Base-by-base conservation (phyloP, 35 echinoderm and acorn worm genomes). In the Apostichopus japonicus region DNA sequence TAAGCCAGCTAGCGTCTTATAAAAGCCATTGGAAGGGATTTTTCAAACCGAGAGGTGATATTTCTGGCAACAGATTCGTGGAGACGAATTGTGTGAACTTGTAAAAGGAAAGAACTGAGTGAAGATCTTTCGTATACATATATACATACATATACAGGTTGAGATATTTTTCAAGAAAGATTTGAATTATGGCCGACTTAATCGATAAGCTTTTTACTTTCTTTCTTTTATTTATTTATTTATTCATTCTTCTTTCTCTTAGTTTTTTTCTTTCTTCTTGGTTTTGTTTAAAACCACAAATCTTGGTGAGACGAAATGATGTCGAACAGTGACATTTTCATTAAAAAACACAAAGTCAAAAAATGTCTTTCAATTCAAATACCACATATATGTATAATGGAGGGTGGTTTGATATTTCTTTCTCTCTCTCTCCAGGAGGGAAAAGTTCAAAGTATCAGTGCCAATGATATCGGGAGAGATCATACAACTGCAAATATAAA, bases 21-120 rank as follows among this genome's bases (percentile, higher is more conserved):
- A 87, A 62, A 87, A 87, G 86, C 86, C 86, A 87, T 87, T 87
- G 19, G 54, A 83, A 19, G 17, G 15, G 79, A 55, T 52, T 67
- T 65, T 65, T 67, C 63, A 11, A 67, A 15, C 11, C 11, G 63
- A 19, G 63, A 15, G 63, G 63, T 67, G 11, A 67, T 15, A 67
- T 67, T 19, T 19, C 19, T 67, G 11, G 63, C 11, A 67, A 19
- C 63, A 67, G 63, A 67, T 15, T 15, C 5, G 63, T 17, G 63
- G 19, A 11, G 63, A 44, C 33, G 33, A 44, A 19, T 67, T 67
- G 63, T 67, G 63, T 67, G 19, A 11, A 67, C 11, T 67, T 67
- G 11, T 10, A 67, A 11, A 4, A 44, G 33, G 33, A 44, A 44
- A 44, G 2, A 44, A 44, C 33, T 44, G 33, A 44, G 33, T 3